Conservation (phyloP, 2,113 vertebrate species). For the Hippocampus barbouri region DNA sequence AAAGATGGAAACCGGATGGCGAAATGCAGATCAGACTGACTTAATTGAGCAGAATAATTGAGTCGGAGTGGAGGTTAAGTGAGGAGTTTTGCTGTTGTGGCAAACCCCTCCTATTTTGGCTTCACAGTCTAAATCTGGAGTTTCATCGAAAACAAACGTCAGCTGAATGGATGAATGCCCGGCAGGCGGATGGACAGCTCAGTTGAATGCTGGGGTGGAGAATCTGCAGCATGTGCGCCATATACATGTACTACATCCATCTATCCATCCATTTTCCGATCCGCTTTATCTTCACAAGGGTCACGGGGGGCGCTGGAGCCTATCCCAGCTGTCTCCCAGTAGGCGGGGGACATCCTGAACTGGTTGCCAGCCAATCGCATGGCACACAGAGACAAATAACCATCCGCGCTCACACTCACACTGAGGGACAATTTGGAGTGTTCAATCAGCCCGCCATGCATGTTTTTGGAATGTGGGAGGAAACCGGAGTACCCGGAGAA, state of each 20-base stretch:
- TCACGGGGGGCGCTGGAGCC: too few relatives aligned
- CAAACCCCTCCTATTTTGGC: conserved; percentile 44
- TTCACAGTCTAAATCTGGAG: conserved; percentile 71
- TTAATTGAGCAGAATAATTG: conserved; percentile 78
- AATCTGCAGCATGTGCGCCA: not conserved
- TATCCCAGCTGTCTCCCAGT: too few relatives aligned
- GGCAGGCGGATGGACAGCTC: conserved; percentile 49
- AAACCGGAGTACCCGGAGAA: too few relatives aligned
- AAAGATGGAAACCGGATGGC: conserved; percentile 83
- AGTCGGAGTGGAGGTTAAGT: conserved; percentile 52
- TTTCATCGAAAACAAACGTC: conserved; percentile 76
- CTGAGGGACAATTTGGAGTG: too few relatives aligned
- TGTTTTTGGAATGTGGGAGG: too few relatives aligned
- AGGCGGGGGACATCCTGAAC: too few relatives aligned
- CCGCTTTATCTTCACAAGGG: too few relatives aligned
- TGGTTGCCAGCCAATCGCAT: too few relatives aligned
- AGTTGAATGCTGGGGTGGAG: not conserved
- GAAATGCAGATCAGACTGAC: conserved; percentile 80
- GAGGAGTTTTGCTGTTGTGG: conserved; percentile 77
- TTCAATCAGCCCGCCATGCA: too few relatives aligned
- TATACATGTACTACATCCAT: not conserved
- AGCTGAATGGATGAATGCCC: conserved; percentile 63
- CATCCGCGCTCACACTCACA: too few relatives aligned
- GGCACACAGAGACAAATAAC: too few relatives aligned
- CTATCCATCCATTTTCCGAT: too few relatives aligned